Evolutionary conservation across 1,140 invertebrate species (phyloP), one percentile per base, ranked within the genome.

Genomic region (Chrysomallon squamiferum): DNA sequence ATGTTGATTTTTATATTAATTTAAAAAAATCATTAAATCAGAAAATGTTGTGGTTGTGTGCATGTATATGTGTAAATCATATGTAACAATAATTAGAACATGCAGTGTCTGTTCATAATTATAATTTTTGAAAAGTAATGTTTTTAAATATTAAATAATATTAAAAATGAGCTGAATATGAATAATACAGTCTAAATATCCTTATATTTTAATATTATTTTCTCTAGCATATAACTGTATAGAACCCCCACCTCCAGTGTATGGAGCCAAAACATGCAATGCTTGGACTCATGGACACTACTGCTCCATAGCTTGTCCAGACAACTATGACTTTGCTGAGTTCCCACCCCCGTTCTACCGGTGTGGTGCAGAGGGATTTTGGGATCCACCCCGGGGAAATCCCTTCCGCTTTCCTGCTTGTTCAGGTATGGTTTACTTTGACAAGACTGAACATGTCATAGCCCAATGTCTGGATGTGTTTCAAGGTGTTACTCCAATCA

Each of bases 301-400:
- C 59, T 79, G 73, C 57, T 45, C 61, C 3, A 30, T 75, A 1
- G 33, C 54, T 4, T 79, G 77, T 68, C 45, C 69, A 13, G 59
- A 66, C 45, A 45, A 60, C 22, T 69, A 66, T 32, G 27, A 45
- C 25, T 79, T 75, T 58, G 62, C 69, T 2, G 67, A 73, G 29
- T 49, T 66, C 20, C 54, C 68, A 3, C 75, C 77, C 3, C 52
- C 68, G 25, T 77, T 74, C 35, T 79, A 75, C 49, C 64, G 49
- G 35, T 79, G 77, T 72, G 77, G 75, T 20, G 38, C 62, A n/a
- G 66, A 70, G 22, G 77, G 77, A 18, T 66, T 71, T 25, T 79
- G 77, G 77, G 72, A 74, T 41, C 75, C 75, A 30, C 68, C 77
- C 1, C 68, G 67, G 18, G 72, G 72, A 30, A 65, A 65, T 18